A percentile compares a stretch with the other conserved stretches of the same genome.
Evolutionary conservation across 2,797 vertebrate genomes (phyloP).

Genomic region (Odontamblyopus rebecca): DNA sequence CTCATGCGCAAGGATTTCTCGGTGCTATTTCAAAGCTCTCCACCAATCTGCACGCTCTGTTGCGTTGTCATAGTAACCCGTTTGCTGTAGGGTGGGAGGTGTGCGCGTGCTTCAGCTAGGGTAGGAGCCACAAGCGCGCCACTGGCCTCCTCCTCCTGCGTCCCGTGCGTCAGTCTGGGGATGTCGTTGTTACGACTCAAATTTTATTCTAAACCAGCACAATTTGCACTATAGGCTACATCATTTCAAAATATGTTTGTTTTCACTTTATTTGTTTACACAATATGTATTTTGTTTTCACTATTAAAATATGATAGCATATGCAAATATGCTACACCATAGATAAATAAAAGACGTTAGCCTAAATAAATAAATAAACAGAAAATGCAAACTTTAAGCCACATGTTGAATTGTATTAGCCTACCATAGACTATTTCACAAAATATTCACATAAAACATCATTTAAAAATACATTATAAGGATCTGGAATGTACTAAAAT

Average conservation of each 20-base stretch:
- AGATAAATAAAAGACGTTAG: neutral
- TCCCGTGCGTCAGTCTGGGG: slow-evolving; percentile 28
- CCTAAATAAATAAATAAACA: neutral
- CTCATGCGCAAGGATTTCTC: slow-evolving; percentile 58
- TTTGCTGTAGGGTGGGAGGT: slow-evolving; percentile 59
- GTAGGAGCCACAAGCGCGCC: slow-evolving; percentile 58
- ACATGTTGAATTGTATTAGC: neutral
- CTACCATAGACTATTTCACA: slow-evolving; percentile 47
- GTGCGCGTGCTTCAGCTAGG: slow-evolving; percentile 50
- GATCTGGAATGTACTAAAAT: slow-evolving; percentile 54
- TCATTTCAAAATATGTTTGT: neutral
- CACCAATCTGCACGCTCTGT: slow-evolving; percentile 75
- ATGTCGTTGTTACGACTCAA: too few species aligned
- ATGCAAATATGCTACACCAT: neutral
- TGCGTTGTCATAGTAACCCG: slow-evolving; percentile 87
- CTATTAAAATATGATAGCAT: too few species aligned
- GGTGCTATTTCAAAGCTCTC: slow-evolving; percentile 68
- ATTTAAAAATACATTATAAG: slow-evolving; percentile 25
- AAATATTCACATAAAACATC: slow-evolving; percentile 50
- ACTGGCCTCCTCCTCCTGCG: slow-evolving; percentile 38
- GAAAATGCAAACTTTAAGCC: neutral
- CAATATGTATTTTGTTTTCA: neutral
- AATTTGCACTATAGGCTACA: too few species aligned
- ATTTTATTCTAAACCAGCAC: too few species aligned
- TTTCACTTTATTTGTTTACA: too few species aligned